A percentile compares a stretch with the other conserved stretches of the same genome.
Evolutionary conservation across 2,113 vertebrate genomes (phyloP).

Genomic region (Cynopterus brachyotis): DNA sequence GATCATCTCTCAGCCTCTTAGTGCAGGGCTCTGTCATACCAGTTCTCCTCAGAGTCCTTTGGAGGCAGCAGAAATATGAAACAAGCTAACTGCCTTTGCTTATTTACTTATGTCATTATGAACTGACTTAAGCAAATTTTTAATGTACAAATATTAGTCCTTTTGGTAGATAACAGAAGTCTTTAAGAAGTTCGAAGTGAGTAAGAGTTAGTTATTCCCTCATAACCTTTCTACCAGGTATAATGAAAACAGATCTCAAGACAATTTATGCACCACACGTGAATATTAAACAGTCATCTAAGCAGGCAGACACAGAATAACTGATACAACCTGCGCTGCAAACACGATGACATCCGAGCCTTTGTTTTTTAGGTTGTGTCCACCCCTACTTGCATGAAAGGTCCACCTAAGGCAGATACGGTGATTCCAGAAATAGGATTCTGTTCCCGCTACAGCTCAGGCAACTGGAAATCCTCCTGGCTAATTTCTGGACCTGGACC

Average conservation of each 20-base stretch:
- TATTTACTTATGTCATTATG: neutral
- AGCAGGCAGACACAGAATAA: neutral
- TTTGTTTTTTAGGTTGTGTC: neutral
- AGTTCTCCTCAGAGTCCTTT: neutral
- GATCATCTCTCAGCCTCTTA: neutral
- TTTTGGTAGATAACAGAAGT: neutral
- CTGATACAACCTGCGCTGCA: neutral
- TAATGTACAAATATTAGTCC: neutral
- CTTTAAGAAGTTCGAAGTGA: neutral
- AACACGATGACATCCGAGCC: neutral
- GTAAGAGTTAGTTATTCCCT: neutral
- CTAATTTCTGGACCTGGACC: neutral
- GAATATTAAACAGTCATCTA: neutral
- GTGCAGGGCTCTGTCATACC: too few species aligned
- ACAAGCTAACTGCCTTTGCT: neutral
- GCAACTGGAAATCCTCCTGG: neutral
- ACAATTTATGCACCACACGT: neutral
- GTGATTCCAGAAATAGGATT: neutral
- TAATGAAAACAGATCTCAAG: neutral
- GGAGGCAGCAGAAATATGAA: neutral
- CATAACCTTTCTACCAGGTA: neutral
- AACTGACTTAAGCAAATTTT: neutral
- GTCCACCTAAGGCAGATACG: neutral
- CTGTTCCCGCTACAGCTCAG: neutral
- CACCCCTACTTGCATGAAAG: neutral